Evolutionary conservation across 1,140 invertebrate genomes (phyloP).

Genomic region (Drosophila ogumai): DNA sequence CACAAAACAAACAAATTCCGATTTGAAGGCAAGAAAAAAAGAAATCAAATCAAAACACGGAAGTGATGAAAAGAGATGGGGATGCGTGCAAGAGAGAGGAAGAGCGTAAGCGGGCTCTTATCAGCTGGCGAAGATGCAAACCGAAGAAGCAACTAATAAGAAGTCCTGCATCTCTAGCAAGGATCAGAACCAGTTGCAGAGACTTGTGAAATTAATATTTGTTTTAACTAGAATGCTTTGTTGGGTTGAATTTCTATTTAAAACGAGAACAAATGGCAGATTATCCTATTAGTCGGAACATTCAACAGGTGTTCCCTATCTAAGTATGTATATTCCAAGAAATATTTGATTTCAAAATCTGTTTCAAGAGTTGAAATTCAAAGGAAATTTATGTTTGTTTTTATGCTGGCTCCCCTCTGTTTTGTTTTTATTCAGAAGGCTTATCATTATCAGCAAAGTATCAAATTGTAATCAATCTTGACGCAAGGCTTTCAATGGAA

Average conservation of each 20-base stretch:
- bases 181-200: not conserved
- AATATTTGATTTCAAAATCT: not conserved
- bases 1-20: constrained; percentile 25
- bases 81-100: not conserved
- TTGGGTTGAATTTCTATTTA: not conserved
- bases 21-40: constrained; percentile 6
- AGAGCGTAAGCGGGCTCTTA: constrained; percentile 1
- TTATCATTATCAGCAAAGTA: constrained; percentile 5
- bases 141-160: not conserved
- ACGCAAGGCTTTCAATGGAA: not conserved
- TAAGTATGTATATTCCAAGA: not conserved
- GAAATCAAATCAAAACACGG: constrained; percentile 36
- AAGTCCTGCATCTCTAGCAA: not conserved
- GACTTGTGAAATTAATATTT: not conserved
- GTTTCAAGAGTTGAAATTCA: not conserved
- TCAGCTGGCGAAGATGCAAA: not conserved
- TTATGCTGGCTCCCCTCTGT: too few relatives aligned
- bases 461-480: constrained; percentile 1
- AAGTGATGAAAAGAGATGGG: constrained; percentile 36
- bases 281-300: not conserved
- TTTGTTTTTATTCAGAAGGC: not conserved
- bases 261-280: not conserved
- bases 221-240: not conserved
- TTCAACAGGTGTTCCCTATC: constrained; percentile 1
- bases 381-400: not conserved